Conservation (phyloP, 2,888 invertebrate genomes). For the Drosophila kanekoi region DNA sequence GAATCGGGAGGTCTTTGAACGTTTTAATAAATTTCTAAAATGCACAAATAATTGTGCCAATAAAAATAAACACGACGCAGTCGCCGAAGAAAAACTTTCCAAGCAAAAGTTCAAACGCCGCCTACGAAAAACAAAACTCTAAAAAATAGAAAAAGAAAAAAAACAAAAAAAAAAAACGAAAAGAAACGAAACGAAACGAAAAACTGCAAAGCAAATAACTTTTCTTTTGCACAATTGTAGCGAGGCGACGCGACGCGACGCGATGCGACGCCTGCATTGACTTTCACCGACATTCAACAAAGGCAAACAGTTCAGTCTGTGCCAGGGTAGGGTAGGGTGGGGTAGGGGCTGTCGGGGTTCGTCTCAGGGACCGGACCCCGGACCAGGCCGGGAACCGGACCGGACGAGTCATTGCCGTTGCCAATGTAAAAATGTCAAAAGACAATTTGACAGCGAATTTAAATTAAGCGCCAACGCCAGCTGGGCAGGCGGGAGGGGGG, state of each 20-base stretch:
- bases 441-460: constrained; percentile 71
- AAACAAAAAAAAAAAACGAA: constrained; percentile 27
- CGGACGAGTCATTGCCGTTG: constrained; percentile 40
- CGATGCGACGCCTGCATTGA: constrained; percentile 48
- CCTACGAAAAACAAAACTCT: constrained; percentile 58
- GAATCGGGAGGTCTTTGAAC: constrained; percentile 59
- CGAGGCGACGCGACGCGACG: constrained; percentile 44
- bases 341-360: constrained; percentile 11
- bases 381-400: constrained; percentile 10
- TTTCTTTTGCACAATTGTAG: constrained; percentile 80
- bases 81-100: constrained; percentile 61
- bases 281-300: constrained; percentile 75
- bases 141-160: constrained; percentile 26
- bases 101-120: constrained; percentile 76
- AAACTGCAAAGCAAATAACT: constrained; percentile 72
- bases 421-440: constrained; percentile 69
- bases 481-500: too few species aligned
- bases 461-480: constrained; percentile 44
- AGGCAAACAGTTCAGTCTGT: constrained; percentile 23
- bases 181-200: constrained; percentile 47
- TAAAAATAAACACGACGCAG: constrained; percentile 71
- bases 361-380: constrained; percentile 33
- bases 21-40: constrained; percentile 76
- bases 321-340: too few species aligned
- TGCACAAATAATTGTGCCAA: constrained; percentile 81